Evolutionary conservation across 2,888 invertebrate genomes (phyloP), one percentile per base, ranked within the genome.

Genomic region (Netelia fuscicornis): DNA sequence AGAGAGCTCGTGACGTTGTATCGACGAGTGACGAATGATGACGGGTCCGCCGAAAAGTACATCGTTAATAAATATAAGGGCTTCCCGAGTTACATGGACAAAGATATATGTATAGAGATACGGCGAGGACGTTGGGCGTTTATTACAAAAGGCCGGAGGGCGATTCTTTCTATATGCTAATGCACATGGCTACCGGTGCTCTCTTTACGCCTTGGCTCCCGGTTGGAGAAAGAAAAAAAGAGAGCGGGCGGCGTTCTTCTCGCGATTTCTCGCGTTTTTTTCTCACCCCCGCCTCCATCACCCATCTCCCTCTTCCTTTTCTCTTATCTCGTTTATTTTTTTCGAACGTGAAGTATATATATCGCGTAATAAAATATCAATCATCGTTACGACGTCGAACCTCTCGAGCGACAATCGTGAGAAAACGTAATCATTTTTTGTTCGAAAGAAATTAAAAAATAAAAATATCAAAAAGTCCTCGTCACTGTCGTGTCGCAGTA

Each of bases 151-250:
- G 87, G 89, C 89, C 89, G 82, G 86, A 83, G 90, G 93, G 90
- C 89, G 89, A 92, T 91, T 91, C 91, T 89, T 90, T 93, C 92
- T 93, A 92, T 93, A 93, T 93, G 93, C 93, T 93, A 93, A 93
- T 93, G 88, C 85, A 83, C 86, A 48, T 42, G 84, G 92, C 92
- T 93, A 90, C 92, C 90, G 92, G 91, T 91, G 88, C 89, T 90
- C 90, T 90, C 90, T 86, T 86, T 88, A 87, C 88, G 85, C 88
- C 86, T 87, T 58, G 77, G 84, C 85, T 87, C 78, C 85, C 13
- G 85, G 85, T 75, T 48, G 78, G 78, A 79, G 82, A 71, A 54
- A 37, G 37, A 37, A 37, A 37, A 37, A 37, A 37, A 37, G 70
- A 64, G 75, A 84, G 84, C 81, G 82, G 78, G 84, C 77, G 78